Evolutionary conservation across 2,797 vertebrate genomes (phyloP), one percentile per base, ranked within the genome.

Genomic region (Chrosomus eos): DNA sequence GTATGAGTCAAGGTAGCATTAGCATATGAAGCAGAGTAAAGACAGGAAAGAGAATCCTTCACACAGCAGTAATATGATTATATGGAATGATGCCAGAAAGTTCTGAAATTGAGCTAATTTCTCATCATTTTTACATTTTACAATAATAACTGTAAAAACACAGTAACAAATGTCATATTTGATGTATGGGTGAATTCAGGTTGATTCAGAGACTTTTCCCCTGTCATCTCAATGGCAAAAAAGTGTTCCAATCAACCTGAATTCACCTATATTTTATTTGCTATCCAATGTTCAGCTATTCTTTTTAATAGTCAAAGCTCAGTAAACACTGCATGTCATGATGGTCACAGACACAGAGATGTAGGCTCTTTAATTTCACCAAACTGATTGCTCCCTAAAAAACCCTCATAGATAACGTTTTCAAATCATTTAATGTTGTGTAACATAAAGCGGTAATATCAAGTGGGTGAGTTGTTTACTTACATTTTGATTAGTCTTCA

Each of bases 1-100:
- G 7, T 51, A 28, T 66, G 38, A 62, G 28, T 64, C 71, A 82
- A 74, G 58, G 43, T 66, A 26, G 31, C 70, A 31, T 62, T 64
- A 21, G 14, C 13, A 64, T 43, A 68, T 72, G 16, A 38, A 58
- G 6, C 3, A 51, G 43, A 51, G 62, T 5, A 67, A 67, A 43
- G 16, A n/a, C 11, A 2, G 26, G 19, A 8, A 45, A 33, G 2
- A 67, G 11, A 31, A 21, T 64, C 10, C 33, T 78, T 62, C 8
- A 40, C 14, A 60, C 36, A 19, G 16, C 4, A 3, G 1, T 19
- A n/a, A n/a, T n/a, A 38, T 16, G 45, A 45, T 74, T 19, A 62
- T 7, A 78, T 1, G 1, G 16, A 62, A 40, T 18, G 23, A 76
- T 76, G 23, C 7, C 23, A 58, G 33, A 76, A 74, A 10, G 14